Evolutionary conservation across 2,888 invertebrate genomes (phyloP), one percentile per base, ranked within the genome.

Genomic region (Drosophila mimica): DNA sequence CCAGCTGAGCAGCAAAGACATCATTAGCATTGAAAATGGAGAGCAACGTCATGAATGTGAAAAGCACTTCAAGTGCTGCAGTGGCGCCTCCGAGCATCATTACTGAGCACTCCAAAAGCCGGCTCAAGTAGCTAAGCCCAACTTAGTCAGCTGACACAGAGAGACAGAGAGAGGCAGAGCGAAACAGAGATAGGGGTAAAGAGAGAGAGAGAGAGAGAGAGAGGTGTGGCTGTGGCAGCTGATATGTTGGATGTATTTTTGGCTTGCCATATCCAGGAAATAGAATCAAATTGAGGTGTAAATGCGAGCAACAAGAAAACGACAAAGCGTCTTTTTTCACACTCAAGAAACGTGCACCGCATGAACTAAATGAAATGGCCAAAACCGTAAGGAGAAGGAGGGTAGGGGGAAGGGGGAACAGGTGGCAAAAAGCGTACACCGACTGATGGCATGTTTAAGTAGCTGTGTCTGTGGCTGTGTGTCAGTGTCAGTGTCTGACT

Each of bases 241-340:
- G 75, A 77, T 77, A 79, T 60, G 66, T 51, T 51, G 38, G 25
- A 36, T 56, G 61, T 54, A 70, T 71, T 77, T 66, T 61, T 36
- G 74, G 60, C 73, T 65, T 59, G 70, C 25, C 81, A 69, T 70
- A 70, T 61, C 60, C 71, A 78, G 90, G 82, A 88, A 89, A 90
- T 89, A 81, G 84, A 90, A 89, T 89, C 82, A 89, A 90, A 90
- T 90, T 89, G 88, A 90, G 88, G 88, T 88, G 89, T 88, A 90
- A 90, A 90, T 89, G 89, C 79, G 80, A 80, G 76, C 80, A 82
- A 83, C 84, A 83, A 79, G 75, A 73, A 76, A 51, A 68, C 63
- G 67, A 73, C 60, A 73, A 62, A 70, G 69, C 63, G 57, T 64
- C 60, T 46, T 46, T 25, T 15, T 46, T 15, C 25, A 61, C 52